These are phyloP conservation scores for Hypsibius dujardini DNA, from an alignment of 1,140 invertebrate species.

Conservation along the genomic window DNA sequence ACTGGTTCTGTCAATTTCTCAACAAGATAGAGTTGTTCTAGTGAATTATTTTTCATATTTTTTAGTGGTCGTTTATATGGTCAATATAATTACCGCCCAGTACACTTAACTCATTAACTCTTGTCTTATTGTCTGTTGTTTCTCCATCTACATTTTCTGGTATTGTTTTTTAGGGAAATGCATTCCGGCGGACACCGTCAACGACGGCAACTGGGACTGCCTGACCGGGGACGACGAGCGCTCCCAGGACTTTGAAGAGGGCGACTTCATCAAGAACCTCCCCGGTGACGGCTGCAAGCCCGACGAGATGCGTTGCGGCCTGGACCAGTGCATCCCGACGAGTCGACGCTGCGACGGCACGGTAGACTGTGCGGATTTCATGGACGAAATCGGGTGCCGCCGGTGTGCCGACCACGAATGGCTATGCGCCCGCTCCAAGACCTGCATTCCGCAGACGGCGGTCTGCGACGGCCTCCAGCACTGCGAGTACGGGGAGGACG, in stretches of 20 bases:
- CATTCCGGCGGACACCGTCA: background rate
- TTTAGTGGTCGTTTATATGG: too few species aligned
- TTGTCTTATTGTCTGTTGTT: too few species aligned
- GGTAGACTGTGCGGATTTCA: slow-evolving; percentile 11
- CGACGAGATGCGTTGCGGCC: slow-evolving; percentile 3
- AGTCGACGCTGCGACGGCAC: background rate
- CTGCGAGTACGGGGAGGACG: slow-evolving; percentile 14
- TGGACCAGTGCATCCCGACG: background rate
- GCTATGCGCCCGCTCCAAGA: background rate
- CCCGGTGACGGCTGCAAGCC: background rate
- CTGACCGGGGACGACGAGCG: slow-evolving; percentile 10
- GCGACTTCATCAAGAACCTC: background rate
- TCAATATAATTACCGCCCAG: too few species aligned
- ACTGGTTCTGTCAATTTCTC: too few species aligned
- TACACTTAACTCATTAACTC: too few species aligned
- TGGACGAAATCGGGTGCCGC: background rate
- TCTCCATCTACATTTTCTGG: too few species aligned
- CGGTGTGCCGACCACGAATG: background rate
- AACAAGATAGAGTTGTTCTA: too few species aligned
- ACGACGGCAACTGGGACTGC: slow-evolving; percentile 10
- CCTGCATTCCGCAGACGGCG: background rate
- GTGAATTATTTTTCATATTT: too few species aligned
- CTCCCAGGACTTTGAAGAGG: slow-evolving; percentile 4
- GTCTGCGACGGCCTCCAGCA: slow-evolving; percentile 15
- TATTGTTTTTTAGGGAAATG: too few species aligned